Percentiles rank a stretch among this genome's conserved stretches.
Conservation (phyloP, 2,113 vertebrate species). For the Cercopithecus mona region DNA sequence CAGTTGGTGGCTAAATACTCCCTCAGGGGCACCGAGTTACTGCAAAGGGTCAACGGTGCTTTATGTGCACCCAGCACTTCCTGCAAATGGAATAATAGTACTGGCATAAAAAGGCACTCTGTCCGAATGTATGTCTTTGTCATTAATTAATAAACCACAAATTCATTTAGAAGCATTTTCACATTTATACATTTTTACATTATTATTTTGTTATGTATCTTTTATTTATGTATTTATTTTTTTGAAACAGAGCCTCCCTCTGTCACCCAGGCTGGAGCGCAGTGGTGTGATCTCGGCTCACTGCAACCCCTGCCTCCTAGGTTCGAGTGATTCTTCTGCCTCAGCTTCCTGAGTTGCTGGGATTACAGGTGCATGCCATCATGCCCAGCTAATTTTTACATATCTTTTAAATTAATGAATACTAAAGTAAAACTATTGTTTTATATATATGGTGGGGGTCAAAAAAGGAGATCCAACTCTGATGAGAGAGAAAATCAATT, state of each 20-base stretch:
- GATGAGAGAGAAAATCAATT: neutral
- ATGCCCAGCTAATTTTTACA: neutral
- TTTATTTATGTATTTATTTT: too few relatives aligned
- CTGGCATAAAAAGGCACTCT: neutral
- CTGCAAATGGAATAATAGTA: neutral
- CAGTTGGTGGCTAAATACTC: neutral
- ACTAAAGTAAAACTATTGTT: neutral
- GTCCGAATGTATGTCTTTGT: neutral
- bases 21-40: neutral
- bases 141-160: neutral
- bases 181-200: neutral
- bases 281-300: too few relatives aligned
- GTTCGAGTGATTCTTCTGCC: too few relatives aligned
- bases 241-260: too few relatives aligned
- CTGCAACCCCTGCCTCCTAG: too few relatives aligned
- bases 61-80: neutral
- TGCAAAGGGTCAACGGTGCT: neutral
- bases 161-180: neutral
- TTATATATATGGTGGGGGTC: neutral
- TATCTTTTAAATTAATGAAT: neutral
- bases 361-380: too few relatives aligned
- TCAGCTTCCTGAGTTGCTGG: too few relatives aligned
- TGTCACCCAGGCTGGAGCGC: too few relatives aligned
- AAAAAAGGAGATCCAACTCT: neutral
- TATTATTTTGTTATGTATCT: too few relatives aligned